Conservation (phyloP, 2,797 vertebrate genomes). For the Bryconaethiops microstoma region DNA sequence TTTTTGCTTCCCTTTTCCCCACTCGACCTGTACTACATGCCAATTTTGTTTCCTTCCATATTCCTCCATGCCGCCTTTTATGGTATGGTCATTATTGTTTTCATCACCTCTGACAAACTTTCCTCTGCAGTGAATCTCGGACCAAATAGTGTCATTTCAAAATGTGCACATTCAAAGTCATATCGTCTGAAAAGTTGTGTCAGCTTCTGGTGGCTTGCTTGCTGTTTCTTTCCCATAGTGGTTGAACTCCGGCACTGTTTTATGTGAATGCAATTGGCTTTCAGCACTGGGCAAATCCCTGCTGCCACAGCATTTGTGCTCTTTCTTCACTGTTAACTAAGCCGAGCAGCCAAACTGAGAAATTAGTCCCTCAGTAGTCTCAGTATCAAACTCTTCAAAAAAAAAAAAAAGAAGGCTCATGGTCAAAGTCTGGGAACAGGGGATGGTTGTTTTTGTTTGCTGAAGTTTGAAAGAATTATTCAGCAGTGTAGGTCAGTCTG, state of each 20-base stretch:
- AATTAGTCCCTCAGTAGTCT: constrained; percentile 39
- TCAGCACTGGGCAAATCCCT: constrained; percentile 39
- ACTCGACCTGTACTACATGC: neutral
- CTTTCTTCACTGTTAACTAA: constrained; percentile 23
- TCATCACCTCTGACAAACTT: constrained; percentile 23
- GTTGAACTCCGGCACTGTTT: constrained; percentile 44
- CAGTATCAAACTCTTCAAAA: constrained; percentile 8
- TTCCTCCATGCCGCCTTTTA: neutral
- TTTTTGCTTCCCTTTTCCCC: neutral
- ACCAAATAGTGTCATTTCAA: constrained; percentile 20
- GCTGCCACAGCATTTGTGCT: constrained; percentile 36
- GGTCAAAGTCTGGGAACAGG: neutral
- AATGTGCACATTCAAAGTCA: neutral
- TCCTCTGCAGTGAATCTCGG: constrained; percentile 25
- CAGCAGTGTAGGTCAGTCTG: neutral
- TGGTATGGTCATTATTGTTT: constrained; percentile 13
- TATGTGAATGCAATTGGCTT: constrained; percentile 43
- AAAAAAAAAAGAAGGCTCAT: neutral
- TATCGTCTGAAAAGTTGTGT: neutral
- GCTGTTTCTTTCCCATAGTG: constrained; percentile 14
- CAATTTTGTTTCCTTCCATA: neutral
- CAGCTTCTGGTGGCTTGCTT: constrained; percentile 3
- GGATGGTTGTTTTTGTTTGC: neutral
- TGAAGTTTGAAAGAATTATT: constrained; percentile 20
- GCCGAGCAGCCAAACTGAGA: constrained; percentile 37